Conservation (phyloP, 2,888 invertebrate species). For the Luffia ferchaultella region DNA sequence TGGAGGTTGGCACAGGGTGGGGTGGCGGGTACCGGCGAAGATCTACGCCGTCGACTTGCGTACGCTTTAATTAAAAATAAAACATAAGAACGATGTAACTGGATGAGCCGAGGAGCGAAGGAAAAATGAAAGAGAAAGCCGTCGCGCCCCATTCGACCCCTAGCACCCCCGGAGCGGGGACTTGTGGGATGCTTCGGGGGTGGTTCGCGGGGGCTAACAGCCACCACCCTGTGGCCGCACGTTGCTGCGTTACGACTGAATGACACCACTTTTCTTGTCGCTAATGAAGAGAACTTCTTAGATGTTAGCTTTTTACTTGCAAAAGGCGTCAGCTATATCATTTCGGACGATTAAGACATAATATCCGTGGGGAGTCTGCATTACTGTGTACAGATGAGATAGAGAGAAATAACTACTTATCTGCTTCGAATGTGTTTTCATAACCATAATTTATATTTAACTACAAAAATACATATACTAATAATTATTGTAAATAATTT, state of each 20-base stretch:
- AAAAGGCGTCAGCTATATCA: background rate
- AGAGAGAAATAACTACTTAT: too few relatives aligned
- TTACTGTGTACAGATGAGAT: too few relatives aligned
- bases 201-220: constrained; percentile 11
- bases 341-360: too few relatives aligned
- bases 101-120: constrained; percentile 67
- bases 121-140: constrained; percentile 68
- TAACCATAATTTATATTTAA: too few relatives aligned
- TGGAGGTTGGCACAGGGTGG: constrained; percentile 1
- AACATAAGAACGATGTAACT: constrained; percentile 68
- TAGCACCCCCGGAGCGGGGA: constrained; percentile 28
- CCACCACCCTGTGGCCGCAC: constrained; percentile 36
- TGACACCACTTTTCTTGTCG: constrained; percentile 65
- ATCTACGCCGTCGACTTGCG: constrained; percentile 65
- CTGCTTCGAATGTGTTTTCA: constrained; percentile 29
- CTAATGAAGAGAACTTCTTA: constrained; percentile 62
- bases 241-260: constrained; percentile 56
- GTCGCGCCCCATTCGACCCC: constrained; percentile 38
- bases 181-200: background rate
- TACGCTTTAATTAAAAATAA: constrained; percentile 68
- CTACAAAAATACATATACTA: too few relatives aligned
- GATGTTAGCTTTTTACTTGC: constrained; percentile 38
- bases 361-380: too few relatives aligned
- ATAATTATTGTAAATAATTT: too few relatives aligned
- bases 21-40: constrained; percentile 31